Evolutionary conservation across 2,797 vertebrate species (phyloP).

Genomic region (Molossus molossus): DNA sequence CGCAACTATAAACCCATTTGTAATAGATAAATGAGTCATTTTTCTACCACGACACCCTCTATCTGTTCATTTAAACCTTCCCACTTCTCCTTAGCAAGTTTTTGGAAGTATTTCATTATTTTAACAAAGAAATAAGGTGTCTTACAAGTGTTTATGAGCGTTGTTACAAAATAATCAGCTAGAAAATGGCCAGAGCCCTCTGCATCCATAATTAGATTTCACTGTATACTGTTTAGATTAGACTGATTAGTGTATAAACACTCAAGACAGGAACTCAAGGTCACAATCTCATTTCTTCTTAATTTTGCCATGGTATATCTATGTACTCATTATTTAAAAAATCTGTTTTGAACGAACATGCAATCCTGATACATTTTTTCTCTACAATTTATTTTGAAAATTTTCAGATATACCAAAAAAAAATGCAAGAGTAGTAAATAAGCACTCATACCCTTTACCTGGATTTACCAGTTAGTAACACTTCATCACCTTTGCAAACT

Average conservation of each 20-base stretch:
- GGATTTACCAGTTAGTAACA: neutral
- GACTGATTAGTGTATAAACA: neutral
- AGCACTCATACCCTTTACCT: neutral
- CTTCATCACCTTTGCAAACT: neutral
- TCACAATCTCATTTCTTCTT: neutral
- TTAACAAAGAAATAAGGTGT: conserved; percentile 33
- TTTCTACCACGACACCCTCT: neutral
- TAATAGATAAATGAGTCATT: neutral
- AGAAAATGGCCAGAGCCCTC: neutral
- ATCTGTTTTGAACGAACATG: neutral
- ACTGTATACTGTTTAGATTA: neutral
- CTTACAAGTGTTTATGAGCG: neutral
- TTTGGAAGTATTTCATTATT: conserved; percentile 30
- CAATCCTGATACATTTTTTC: neutral
- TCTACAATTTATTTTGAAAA: conserved; percentile 35
- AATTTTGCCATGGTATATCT: neutral
- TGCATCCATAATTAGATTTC: neutral
- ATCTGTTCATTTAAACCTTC: neutral
- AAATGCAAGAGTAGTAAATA: neutral
- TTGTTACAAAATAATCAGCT: conserved; percentile 34
- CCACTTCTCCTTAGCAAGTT: neutral
- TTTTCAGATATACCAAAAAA: neutral
- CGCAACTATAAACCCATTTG: neutral
- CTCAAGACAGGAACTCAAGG: neutral
- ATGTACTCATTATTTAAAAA: neutral